Percentiles rank a stretch among this genome's conserved stretches.
Conservation (phyloP, 2,797 vertebrate genomes). For the Hylomyscus alleni region DNA sequence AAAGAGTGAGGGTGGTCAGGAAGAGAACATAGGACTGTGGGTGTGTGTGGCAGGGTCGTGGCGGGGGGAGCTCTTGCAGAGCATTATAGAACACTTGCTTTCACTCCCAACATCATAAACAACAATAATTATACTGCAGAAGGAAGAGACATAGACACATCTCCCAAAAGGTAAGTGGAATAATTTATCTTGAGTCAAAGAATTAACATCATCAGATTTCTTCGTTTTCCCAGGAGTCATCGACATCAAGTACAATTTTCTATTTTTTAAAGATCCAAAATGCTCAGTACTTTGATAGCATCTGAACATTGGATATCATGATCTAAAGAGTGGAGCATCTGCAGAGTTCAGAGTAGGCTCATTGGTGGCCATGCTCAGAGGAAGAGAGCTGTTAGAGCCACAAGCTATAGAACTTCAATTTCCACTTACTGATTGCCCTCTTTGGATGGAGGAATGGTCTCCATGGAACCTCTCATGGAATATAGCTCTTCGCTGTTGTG, state of each 20-base stretch:
- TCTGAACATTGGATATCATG: not conserved
- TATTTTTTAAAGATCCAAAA: conserved; percentile 32
- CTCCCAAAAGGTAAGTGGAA: not conserved
- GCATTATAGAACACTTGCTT: not conserved
- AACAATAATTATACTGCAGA: not conserved
- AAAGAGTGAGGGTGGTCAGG: not conserved
- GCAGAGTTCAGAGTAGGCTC: not conserved
- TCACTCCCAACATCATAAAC: not conserved
- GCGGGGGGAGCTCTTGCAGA: not conserved
- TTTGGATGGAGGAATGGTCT: conserved; percentile 54
- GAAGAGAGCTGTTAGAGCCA: conserved; percentile 32
- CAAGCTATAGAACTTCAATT: not conserved
- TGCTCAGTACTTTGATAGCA: not conserved
- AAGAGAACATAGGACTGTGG: not conserved
- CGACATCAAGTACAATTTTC: not conserved
- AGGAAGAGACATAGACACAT: not conserved
- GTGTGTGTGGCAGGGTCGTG: not conserved
- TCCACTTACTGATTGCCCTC: not conserved
- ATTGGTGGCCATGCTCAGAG: not conserved
- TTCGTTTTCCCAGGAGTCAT: not conserved
- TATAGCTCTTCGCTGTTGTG: not conserved
- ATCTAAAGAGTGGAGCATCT: not conserved
- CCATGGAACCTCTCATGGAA: conserved; percentile 27
- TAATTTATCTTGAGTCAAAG: not conserved
- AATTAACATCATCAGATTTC: not conserved